A percentile compares a stretch with the other conserved stretches of the same genome.
These are phyloP conservation scores for Campoletis raptor DNA, from an alignment of 2,888 invertebrate genomes.

Conservation along the genomic window DNA sequence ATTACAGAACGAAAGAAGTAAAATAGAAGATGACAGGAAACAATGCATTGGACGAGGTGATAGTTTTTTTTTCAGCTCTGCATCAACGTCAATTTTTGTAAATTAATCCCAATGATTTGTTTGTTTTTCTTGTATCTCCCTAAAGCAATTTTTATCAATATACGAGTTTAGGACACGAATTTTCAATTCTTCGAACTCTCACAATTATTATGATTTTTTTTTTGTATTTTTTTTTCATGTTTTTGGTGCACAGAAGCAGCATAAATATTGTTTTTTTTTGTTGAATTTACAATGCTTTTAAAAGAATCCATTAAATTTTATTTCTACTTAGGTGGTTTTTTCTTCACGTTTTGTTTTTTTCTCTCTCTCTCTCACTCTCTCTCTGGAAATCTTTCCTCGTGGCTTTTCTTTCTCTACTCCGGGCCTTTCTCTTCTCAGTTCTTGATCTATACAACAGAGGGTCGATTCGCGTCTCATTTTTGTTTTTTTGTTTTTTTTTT, in stretches of 20 bases:
- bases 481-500: not conserved
- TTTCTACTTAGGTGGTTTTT: slow-evolving; percentile 58
- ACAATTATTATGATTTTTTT: slow-evolving; percentile 55
- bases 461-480: slow-evolving; percentile 19
- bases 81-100: slow-evolving; percentile 19
- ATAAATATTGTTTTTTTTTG: slow-evolving; percentile 68
- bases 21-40: slow-evolving; percentile 45
- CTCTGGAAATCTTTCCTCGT: slow-evolving; percentile 33
- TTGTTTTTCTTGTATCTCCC: slow-evolving; percentile 45
- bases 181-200: slow-evolving; percentile 72
- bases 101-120: slow-evolving; percentile 64
- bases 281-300: slow-evolving; percentile 73
- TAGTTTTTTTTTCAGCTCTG: slow-evolving; percentile 66
- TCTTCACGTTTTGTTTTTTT: slow-evolving; percentile 13
- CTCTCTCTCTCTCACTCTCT: slow-evolving; percentile 8
- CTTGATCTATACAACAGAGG: slow-evolving; percentile 60
- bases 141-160: slow-evolving; percentile 70
- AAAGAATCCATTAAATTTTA: slow-evolving; percentile 60
- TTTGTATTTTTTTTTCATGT: slow-evolving; percentile 36
- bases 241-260: slow-evolving; percentile 74
- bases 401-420: slow-evolving; percentile 46
- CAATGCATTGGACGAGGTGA: slow-evolving; percentile 24
- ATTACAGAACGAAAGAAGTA: slow-evolving; percentile 15
- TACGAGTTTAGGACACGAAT: slow-evolving; percentile 67
- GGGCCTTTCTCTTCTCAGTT: slow-evolving; percentile 53